Evolutionary conservation across 2,113 vertebrate species (phyloP).

Genomic region (Chaetodon trifascialis): DNA sequence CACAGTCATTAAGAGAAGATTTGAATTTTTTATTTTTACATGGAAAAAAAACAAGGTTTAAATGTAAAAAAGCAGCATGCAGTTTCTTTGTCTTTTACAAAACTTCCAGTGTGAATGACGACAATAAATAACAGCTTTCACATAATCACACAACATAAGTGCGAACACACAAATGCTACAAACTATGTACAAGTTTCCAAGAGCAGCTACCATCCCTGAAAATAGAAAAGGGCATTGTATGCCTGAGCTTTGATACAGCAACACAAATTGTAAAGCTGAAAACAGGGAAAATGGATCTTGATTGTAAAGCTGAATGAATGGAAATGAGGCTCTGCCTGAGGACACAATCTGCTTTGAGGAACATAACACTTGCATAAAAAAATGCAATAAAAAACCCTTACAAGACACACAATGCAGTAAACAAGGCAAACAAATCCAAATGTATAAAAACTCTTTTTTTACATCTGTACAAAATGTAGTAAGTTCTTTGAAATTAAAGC

Average conservation of each 20-base stretch:
- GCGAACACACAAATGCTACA: conserved; percentile 78
- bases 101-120: conserved; percentile 79
- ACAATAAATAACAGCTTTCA: conserved; percentile 83
- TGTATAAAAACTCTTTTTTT: conserved; percentile 74
- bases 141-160: conserved; percentile 76
- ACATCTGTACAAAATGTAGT: conserved; percentile 86
- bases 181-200: conserved; percentile 77
- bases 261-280: conserved; percentile 26
- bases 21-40: conserved; percentile 61
- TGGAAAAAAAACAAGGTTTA: conserved; percentile 45
- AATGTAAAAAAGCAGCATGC: conserved; percentile 60
- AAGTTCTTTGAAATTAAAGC: conserved; percentile 70
- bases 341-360: conserved; percentile 49
- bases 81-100: conserved; percentile 58
- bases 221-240: conserved; percentile 25
- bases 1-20: conserved; percentile 50
- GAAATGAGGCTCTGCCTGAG: conserved; percentile 87
- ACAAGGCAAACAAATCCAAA: conserved; percentile 68
- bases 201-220: conserved; percentile 56
- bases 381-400: conserved; percentile 76
- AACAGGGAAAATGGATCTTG: conserved; percentile 27
- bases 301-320: conserved; percentile 41
- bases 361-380: conserved; percentile 22
- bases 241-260: conserved; percentile 23
- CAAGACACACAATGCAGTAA: conserved; percentile 83